Evolutionary conservation across 2,888 invertebrate species (phyloP), one percentile per base, ranked within the genome.

Genomic region (Lasiommata megera): DNA sequence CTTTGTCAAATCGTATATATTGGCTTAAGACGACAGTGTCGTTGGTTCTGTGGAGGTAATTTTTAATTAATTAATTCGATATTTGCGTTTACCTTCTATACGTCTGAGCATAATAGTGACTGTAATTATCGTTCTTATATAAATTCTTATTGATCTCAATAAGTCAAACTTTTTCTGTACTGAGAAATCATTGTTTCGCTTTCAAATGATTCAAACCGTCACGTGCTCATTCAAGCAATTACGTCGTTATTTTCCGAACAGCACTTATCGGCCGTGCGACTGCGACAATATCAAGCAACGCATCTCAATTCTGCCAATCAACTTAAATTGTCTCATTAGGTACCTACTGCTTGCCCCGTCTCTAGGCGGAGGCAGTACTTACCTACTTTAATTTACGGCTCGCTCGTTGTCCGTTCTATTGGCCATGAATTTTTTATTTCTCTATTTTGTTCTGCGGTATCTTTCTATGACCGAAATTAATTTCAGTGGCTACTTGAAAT

Each of bases 291-390:
- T 81, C 79, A 75, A 76, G 72, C 74, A 66, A 72, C 83, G 85
- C 84, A 79, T 82, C 80, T 86, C 83, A 80, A 87, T 88, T 86
- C 78, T 61, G 66, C 70, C 85, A 86, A 88, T 88, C 74, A 74
- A 83, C 65, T 75, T 76, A 83, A 82, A 88, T 88, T 84, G 84
- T 74, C 73, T 76, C 76, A 79, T 81, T 77, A 80, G 71, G 67
- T 72, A 74, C n/a, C n/a, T n/a, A n/a, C 77, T 77, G 77, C 72
- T 61, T 55, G 43, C 44, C 37, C n/a, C 54, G 14, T 46, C 50
- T 57, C 50, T 54, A 54, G 51, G 34, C 41, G 16, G 28, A 5
- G 36, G 34, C 14, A 37, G 14, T 48, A 36, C 36, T 36, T 48
- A 23, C 52, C 37, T 23, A 38, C 51, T 51, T 6, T 29, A 52